These are phyloP conservation scores for Tenthredo scrophulariae DNA, from an alignment of 2,888 invertebrate genomes.

Conservation along the genomic window DNA sequence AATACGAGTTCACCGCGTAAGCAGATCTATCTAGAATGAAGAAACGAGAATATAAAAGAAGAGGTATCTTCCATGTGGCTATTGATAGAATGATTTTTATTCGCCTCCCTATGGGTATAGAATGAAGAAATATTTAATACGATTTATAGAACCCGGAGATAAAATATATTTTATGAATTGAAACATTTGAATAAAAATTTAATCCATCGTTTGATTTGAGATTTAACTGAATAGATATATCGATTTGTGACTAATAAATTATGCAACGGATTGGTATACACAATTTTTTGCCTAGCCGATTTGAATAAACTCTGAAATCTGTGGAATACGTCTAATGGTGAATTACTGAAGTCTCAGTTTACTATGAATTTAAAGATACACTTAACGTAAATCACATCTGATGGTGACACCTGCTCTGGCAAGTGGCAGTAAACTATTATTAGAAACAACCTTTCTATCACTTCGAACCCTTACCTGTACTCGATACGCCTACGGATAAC, in stretches of 20 bases:
- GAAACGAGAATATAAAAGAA: neutral
- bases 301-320: neutral
- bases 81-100: neutral
- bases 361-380: constrained; percentile 18
- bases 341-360: constrained; percentile 28
- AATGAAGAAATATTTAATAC: neutral
- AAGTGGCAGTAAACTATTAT: constrained; percentile 52
- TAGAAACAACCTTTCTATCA: constrained; percentile 53
- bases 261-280: neutral
- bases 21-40: constrained; percentile 17
- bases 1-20: constrained; percentile 31
- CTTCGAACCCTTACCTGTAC: constrained; percentile 34
- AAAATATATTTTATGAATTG: neutral
- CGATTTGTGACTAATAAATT: neutral
- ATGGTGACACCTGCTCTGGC: constrained; percentile 45
- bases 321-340: neutral
- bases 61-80: neutral
- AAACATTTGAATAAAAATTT: neutral
- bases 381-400: constrained; percentile 30
- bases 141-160: neutral
- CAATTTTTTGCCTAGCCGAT: neutral
- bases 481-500: constrained; percentile 45
- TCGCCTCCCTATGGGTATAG: neutral
- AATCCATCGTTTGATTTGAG: neutral
- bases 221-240: neutral